Percentiles rank a stretch among this genome's conserved stretches.
phyloP scores from a whole-genome alignment of 2,113 vertebrate genomes.

The Xiphophorus hellerii region DNA sequence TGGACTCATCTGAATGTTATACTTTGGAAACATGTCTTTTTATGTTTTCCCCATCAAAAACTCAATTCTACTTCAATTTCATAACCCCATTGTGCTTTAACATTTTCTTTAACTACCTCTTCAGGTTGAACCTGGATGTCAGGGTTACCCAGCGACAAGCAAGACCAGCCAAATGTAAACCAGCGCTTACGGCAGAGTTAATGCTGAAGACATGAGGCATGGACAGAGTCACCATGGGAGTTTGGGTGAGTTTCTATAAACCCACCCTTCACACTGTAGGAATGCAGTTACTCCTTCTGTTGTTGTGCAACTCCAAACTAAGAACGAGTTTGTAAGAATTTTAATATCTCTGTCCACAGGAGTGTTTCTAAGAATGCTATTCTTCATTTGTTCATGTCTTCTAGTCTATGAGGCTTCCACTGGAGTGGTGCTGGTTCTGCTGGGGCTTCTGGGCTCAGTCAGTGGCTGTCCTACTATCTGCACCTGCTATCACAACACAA shows the following conservation, averaged over 20 bases:
- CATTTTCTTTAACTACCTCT: not conserved
- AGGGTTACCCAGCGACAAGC: not conserved
- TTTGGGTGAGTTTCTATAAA: conserved; percentile 51
- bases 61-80: not conserved
- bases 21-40: not conserved
- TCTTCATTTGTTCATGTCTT: conserved; percentile 8
- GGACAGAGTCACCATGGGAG: not conserved
- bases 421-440: conserved; percentile 77
- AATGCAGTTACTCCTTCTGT: not conserved
- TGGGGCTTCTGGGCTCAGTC: conserved; percentile 72
- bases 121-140: conserved; percentile 1
- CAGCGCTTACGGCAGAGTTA: conserved; percentile 7
- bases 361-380: not conserved
- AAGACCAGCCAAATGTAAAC: conserved; percentile 17
- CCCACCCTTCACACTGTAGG: not conserved
- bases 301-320: fast-evolving
- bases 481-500: conserved; percentile 86
- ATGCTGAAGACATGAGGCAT: conserved; percentile 60
- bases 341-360: not conserved
- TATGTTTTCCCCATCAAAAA: not conserved
- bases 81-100: not conserved
- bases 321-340: not conserved
- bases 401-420: conserved; percentile 65
- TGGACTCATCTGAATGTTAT: too few relatives aligned
- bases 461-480: conserved; percentile 86